Evolutionary conservation across 92 coral and sea anemone species (phyloP), one percentile per base, ranked within the genome.

Genomic region (Anthopleura xanthogrammica): DNA sequence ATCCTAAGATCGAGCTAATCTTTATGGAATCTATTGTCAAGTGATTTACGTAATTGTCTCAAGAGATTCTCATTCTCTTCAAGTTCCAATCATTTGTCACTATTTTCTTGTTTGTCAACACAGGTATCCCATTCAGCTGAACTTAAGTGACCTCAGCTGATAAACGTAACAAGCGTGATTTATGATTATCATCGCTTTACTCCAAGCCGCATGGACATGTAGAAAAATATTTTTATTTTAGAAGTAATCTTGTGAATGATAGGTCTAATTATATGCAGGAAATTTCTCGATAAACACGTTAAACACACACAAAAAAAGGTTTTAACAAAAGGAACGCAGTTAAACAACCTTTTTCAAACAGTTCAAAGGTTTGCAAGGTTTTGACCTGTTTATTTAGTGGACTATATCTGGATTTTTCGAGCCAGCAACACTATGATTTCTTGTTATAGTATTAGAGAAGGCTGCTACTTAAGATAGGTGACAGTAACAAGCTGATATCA

Each of bases 1-100:
- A 6, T 54, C 11, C 2, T 68, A 7, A 23, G 16, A 62, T 7
- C 70, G 3, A 36, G 41, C 29, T 68, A 68, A 29, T 68, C 72
- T 29, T 36, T 5, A 68, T 29, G 74, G 74, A 68, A 68, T 68
- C 74, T 68, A 4, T 68, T 29, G 42, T 68, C 74, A 68, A 68
- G 41, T 68, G 74, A 68, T 68, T 68, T 24, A 36, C 74, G 74
- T 68, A 68, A 23, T 68, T 68, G 74, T 23, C 16, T 68, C 12
- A 68, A 68, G 74, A 68, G 41, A 29, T 68, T 68, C 74, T 36
- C 74, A 68, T 68, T 68, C 74, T 29, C 42, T 36, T 23, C 14
- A 29, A 68, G 74, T 68, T 68, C 74, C 36, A n/a, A 68, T 68
- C 74, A 68, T 68, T 68, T 68, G 29, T 68, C 42, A 29, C 3